Percentiles rank a stretch among this genome's conserved stretches.
Conservation (phyloP, 2,888 invertebrate genomes). For the Dasysyrphus tricinctus region DNA sequence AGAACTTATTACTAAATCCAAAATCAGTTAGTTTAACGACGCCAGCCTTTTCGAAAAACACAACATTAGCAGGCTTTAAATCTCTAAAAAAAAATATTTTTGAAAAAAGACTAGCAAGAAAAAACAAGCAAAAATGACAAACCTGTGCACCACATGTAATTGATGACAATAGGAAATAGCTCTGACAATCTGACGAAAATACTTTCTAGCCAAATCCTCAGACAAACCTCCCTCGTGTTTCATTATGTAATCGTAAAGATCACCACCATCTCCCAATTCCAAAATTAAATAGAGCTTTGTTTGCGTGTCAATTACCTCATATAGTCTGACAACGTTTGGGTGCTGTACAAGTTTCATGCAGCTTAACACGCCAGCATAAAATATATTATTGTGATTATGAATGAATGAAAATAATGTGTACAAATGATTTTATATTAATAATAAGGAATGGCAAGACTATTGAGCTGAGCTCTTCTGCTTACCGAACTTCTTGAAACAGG, state of each 20-base stretch:
- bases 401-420: conserved; percentile 16
- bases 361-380: conserved; percentile 82
- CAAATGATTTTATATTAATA: conserved; percentile 44
- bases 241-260: conserved; percentile 99
- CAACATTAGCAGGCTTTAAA: conserved; percentile 99
- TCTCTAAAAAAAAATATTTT: conserved; percentile 86
- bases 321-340: conserved; percentile 98
- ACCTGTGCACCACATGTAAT: conserved; percentile 87
- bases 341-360: conserved; percentile 99
- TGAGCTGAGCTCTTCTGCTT: conserved; percentile 60
- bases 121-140: conserved; percentile 17
- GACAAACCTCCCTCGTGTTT: conserved; percentile 95
- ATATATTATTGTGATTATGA: conserved; percentile 12
- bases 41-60: conserved; percentile 98
- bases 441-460: conserved; percentile 42
- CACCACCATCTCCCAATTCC: conserved; percentile 98
- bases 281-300: conserved; percentile 98
- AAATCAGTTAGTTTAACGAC: conserved; percentile 99
- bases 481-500: conserved; percentile 95
- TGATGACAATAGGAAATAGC: conserved; percentile 99
- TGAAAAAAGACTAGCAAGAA: neutral
- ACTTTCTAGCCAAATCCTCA: conserved; percentile 93
- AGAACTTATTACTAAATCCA: conserved; percentile 97
- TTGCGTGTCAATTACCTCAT: conserved; percentile 99
- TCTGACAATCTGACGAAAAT: conserved; percentile 98